phyloP scores from a whole-genome alignment of 2,888 invertebrate genomes.

The Drosophila tripunctata region DNA sequence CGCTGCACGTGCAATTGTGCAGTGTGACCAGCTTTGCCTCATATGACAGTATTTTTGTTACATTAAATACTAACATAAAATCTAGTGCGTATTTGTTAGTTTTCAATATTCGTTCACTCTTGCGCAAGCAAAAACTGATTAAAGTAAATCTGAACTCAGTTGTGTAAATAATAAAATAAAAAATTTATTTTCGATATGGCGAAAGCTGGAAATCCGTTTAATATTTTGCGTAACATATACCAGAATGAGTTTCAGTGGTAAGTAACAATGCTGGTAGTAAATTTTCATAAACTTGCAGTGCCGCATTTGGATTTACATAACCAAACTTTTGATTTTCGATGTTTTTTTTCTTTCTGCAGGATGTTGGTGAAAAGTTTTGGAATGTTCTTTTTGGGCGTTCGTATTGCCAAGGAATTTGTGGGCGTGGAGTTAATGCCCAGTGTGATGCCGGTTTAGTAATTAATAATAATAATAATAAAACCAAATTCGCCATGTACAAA shows the following conservation, averaged over 20 bases:
- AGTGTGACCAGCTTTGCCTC: constrained; percentile 36
- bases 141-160: constrained; percentile 12
- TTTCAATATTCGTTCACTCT: constrained; percentile 19
- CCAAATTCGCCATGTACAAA: constrained; percentile 47
- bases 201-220: constrained; percentile 86
- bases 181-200: constrained; percentile 85
- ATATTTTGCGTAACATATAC: constrained; percentile 88
- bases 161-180: constrained; percentile 20
- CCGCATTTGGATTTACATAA: constrained; percentile 48
- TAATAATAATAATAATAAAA: constrained; percentile 23
- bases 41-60: background rate
- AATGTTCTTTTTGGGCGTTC: constrained; percentile 91
- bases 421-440: constrained; percentile 91
- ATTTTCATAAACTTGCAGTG: no score
- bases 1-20: constrained; percentile 50
- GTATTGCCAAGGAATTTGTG: constrained; percentile 91
- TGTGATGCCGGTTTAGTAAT: constrained; percentile 62
- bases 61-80: constrained; percentile 1
- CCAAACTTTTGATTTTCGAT: constrained; percentile 46
- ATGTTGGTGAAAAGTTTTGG: constrained; percentile 91
- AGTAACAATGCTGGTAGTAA: no score
- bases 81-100: constrained; percentile 24
- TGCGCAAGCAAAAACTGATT: constrained; percentile 16
- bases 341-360: constrained; percentile 85
- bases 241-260: constrained; percentile 92